Evolutionary conservation across 1,140 invertebrate genomes (phyloP).

Genomic region (Papilio dardanus): DNA sequence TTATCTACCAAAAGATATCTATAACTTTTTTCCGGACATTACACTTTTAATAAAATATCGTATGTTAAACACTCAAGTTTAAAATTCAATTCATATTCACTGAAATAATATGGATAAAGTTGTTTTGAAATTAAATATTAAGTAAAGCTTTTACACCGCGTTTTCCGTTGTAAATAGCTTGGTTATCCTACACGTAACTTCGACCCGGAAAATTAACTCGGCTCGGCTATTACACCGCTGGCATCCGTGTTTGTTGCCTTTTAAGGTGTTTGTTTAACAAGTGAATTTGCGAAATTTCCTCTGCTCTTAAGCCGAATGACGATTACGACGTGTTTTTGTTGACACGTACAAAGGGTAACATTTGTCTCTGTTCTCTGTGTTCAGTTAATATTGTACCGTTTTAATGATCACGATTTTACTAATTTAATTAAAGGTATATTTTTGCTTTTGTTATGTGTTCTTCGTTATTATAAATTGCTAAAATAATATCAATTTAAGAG

Average conservation of each 20-base stretch:
- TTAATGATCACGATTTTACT: neutral
- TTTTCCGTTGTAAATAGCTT: conserved; percentile 37
- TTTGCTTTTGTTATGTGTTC: neutral
- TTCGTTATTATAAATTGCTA: no score
- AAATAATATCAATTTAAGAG: no score
- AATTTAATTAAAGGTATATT: neutral
- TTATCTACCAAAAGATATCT: no score
- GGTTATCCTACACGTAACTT: conserved; percentile 52
- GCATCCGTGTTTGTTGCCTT: conserved; percentile 42
- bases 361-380: neutral
- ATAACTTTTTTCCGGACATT: no score
- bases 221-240: conserved; percentile 50
- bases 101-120: conserved; percentile 11
- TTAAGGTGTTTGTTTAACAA: conserved; percentile 44
- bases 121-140: conserved; percentile 29
- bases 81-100: neutral
- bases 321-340: conserved; percentile 13
- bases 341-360: conserved; percentile 7
- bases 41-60: neutral
- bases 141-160: conserved; percentile 15
- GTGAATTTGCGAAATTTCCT: conserved; percentile 37
- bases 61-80: neutral
- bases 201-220: conserved; percentile 68
- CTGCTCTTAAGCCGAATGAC: conserved; percentile 8
- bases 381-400: neutral